Conservation (phyloP, 2,888 invertebrate species). For the Pheosia gnoma region DNA sequence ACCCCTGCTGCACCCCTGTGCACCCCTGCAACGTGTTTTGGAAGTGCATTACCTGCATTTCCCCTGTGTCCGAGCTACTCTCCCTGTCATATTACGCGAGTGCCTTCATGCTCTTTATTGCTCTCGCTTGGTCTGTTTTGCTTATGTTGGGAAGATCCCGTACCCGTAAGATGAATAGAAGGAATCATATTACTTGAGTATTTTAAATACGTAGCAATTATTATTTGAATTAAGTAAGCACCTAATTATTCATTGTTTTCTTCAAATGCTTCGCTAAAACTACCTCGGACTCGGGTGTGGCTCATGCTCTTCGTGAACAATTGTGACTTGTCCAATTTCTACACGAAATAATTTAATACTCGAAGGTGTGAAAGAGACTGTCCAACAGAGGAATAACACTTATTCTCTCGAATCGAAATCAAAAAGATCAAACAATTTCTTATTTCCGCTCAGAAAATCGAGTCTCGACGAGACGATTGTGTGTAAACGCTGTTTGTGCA, state of each 20-base stretch:
- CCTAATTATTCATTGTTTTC: too few relatives aligned
- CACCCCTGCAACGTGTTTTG: conserved; percentile 35
- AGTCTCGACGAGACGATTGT: conserved; percentile 9
- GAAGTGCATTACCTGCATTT: conserved; percentile 58
- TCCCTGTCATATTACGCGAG: conserved; percentile 8
- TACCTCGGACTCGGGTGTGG: too few relatives aligned
- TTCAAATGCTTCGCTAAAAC: too few relatives aligned
- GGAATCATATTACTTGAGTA: too few relatives aligned
- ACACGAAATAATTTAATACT: background rate
- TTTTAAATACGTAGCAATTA: too few relatives aligned
- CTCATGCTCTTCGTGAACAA: too few relatives aligned
- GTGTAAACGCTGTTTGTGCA: conserved; percentile 33
- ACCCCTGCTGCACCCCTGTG: conserved; percentile 15
- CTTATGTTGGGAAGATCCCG: background rate
- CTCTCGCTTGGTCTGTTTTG: background rate
- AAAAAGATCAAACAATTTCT: conserved; percentile 33
- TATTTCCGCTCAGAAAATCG: conserved; percentile 28
- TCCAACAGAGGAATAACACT: conserved; percentile 5
- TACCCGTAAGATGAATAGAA: too few relatives aligned
- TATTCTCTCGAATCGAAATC: conserved; percentile 20
- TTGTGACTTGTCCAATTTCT: too few relatives aligned
- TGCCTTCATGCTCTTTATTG: background rate
- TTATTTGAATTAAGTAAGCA: too few relatives aligned
- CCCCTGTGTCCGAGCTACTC: conserved; percentile 39
- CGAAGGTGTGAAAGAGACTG: background rate